Percentiles rank a stretch among this genome's conserved stretches.
phyloP scores from a whole-genome alignment of 2,113 vertebrate genomes.

The Mesembrinibis cayennensis region DNA sequence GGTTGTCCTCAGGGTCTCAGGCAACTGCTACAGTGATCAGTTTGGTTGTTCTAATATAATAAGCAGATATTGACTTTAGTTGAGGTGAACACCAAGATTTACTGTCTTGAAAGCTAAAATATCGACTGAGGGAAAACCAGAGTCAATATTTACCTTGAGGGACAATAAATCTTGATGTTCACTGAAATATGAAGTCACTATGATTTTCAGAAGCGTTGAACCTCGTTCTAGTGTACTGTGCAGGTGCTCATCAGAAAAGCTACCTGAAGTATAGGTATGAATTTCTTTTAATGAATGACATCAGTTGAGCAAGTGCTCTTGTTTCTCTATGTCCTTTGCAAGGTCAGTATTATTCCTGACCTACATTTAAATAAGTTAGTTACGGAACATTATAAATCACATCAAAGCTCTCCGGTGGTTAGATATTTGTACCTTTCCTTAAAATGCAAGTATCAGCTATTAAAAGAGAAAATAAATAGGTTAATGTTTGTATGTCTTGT shows the following conservation, averaged over 20 bases:
- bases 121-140: conserved; percentile 60
- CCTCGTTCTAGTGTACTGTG: not conserved
- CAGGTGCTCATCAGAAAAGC: not conserved
- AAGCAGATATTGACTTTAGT: conserved; percentile 71
- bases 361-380: not conserved
- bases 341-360: not conserved
- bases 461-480: not conserved
- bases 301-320: not conserved
- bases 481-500: not conserved
- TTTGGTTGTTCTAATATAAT: conserved; percentile 72
- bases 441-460: not conserved
- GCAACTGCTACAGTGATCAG: conserved; percentile 63
- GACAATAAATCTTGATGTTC: conserved; percentile 62
- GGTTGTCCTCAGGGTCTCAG: conserved; percentile 52
- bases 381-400: not conserved
- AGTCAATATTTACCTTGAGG: conserved; percentile 68
- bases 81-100: conserved; percentile 67
- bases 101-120: conserved; percentile 65
- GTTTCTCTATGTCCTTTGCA: not conserved
- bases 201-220: conserved; percentile 42
- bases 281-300: not conserved
- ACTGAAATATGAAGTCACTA: conserved; percentile 59
- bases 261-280: not conserved
- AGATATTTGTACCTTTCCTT: not conserved
- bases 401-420: not conserved